These are phyloP conservation scores for Drosophila pullipes DNA, from an alignment of 2,888 invertebrate genomes.

Conservation along the genomic window DNA sequence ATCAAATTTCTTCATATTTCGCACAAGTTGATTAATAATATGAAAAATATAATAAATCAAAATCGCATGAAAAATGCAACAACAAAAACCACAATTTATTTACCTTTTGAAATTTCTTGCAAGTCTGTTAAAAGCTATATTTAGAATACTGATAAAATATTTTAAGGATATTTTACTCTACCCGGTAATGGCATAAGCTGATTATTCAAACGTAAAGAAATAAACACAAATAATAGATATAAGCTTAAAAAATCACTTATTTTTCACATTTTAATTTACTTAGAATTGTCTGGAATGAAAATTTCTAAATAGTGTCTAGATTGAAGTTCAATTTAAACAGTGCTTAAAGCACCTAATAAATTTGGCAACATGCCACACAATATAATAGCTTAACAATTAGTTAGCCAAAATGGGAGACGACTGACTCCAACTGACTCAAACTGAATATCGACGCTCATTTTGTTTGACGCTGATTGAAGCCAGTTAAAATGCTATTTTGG, in stretches of 20 bases:
- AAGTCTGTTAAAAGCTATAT: background rate
- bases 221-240: background rate
- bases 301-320: too few species aligned
- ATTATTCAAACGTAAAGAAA: background rate
- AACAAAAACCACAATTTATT: background rate
- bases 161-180: background rate
- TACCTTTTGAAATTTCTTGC: background rate
- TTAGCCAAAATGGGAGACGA: background rate
- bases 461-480: conserved; percentile 33
- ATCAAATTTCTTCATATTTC: background rate
- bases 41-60: background rate
- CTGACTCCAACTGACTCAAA: background rate
- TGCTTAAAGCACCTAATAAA: background rate
- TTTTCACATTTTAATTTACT: background rate
- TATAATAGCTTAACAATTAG: conserved; percentile 13
- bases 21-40: background rate
- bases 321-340: background rate
- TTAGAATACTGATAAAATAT: background rate
- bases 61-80: background rate
- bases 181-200: background rate
- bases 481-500: conserved; percentile 34
- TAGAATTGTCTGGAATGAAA: background rate
- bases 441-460: conserved; percentile 17
- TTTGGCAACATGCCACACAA: background rate
- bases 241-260: background rate